phyloP scores from a whole-genome alignment of 2,113 vertebrate genomes.

The Amazona guildingii region DNA sequence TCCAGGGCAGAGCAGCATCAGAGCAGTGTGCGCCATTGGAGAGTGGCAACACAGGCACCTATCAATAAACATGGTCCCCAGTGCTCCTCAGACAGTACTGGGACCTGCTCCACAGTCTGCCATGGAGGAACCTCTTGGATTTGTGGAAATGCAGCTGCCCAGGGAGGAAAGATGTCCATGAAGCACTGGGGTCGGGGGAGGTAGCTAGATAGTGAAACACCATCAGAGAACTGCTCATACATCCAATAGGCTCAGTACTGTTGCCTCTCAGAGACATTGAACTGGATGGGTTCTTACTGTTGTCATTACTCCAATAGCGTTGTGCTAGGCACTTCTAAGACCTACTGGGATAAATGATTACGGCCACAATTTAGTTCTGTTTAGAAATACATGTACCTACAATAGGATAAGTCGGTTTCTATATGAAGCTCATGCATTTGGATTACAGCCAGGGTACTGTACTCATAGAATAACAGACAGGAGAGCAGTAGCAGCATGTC shows the following conservation, averaged over 20 bases:
- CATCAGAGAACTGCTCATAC: neutral
- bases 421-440: neutral
- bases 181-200: neutral
- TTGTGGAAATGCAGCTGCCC: neutral
- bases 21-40: neutral
- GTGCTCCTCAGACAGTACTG: neutral
- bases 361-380: neutral
- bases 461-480: neutral
- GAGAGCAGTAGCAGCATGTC: neutral
- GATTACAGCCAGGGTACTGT: neutral
- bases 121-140: neutral
- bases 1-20: neutral
- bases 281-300: neutral
- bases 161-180: neutral
- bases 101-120: neutral
- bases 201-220: neutral
- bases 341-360: neutral
- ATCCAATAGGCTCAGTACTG: neutral
- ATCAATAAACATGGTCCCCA: neutral
- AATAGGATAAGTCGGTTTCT: neutral
- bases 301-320: neutral
- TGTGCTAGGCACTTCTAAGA: neutral
- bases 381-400: neutral
- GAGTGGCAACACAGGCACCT: neutral
- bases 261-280: neutral